Evolutionary conservation across 2,113 vertebrate species (phyloP).

Genomic region (Microcebus murinus): DNA sequence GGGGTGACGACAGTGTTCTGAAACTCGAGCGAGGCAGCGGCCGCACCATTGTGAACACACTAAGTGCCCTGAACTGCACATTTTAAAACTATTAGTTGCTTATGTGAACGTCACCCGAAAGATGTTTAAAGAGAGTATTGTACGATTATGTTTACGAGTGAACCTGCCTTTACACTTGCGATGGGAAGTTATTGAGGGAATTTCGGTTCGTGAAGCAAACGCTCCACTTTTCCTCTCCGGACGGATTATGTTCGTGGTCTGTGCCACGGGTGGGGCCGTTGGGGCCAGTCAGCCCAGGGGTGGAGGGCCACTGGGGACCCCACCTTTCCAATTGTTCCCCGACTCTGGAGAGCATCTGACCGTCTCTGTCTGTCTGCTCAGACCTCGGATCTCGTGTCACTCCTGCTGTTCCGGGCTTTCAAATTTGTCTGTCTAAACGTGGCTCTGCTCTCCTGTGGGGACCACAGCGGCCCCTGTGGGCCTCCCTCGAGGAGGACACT

Average conservation of each 20-base stretch:
- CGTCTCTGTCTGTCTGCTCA: fast-evolving
- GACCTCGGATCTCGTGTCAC: neutral
- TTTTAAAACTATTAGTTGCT: neutral
- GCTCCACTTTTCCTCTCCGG: too few relatives aligned
- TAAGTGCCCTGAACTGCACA: fast-evolving
- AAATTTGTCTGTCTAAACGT: neutral
- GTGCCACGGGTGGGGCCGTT: neutral
- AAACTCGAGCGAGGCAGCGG: neutral
- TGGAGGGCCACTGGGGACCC: too few relatives aligned
- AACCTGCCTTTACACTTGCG: fast-evolving
- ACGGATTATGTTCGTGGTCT: too few relatives aligned
- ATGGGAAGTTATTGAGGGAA: fast-evolving
- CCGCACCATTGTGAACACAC: fast-evolving
- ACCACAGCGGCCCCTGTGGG: fast-evolving
- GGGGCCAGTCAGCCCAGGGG: neutral
- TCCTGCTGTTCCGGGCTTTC: neutral
- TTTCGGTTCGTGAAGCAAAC: too few relatives aligned
- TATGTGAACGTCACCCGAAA: neutral
- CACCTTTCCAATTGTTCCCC: too few relatives aligned
- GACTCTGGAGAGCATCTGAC: neutral
- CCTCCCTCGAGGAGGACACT: too few relatives aligned
- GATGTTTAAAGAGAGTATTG: neutral
- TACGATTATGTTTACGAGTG: fast-evolving
- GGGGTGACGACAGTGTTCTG: neutral
- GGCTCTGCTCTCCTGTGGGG: neutral